phyloP scores from a whole-genome alignment of 2,113 vertebrate genomes.

The Progne subis region DNA sequence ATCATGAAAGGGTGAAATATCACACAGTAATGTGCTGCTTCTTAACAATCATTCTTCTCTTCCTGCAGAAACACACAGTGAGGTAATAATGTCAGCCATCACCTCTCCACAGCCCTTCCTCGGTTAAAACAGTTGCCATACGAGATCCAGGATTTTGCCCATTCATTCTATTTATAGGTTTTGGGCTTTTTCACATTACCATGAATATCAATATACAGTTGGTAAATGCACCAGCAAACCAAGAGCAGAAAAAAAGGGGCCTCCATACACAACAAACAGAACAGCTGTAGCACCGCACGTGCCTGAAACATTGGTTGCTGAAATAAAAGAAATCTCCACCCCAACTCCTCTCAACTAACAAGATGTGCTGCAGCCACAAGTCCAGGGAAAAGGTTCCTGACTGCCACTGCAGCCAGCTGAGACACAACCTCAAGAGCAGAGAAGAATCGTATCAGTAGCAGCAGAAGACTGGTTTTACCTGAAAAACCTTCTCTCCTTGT shows the following conservation, averaged over 20 bases:
- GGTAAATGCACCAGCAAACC: background rate
- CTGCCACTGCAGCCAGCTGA: background rate
- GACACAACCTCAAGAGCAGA: background rate
- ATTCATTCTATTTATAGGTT: background rate
- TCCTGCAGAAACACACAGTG: background rate
- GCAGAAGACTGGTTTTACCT: constrained; percentile 37
- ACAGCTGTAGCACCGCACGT: background rate
- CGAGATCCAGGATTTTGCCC: background rate
- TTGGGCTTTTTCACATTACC: background rate
- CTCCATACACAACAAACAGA: background rate
- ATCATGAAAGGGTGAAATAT: background rate
- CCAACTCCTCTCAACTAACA: background rate
- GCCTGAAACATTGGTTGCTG: background rate
- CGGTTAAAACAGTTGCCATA: background rate
- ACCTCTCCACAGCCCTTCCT: background rate
- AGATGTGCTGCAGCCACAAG: background rate
- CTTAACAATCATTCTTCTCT: background rate
- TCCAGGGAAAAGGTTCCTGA: background rate
- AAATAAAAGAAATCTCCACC: background rate
- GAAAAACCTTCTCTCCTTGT: constrained; percentile 33
- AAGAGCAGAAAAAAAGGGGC: background rate
- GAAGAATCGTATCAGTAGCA: background rate
- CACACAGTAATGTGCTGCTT: background rate
- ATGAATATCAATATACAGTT: background rate
- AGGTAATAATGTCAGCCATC: background rate